Base-by-base conservation (phyloP, 2,113 vertebrate genomes). In the Pteronura brasiliensis region DNA sequence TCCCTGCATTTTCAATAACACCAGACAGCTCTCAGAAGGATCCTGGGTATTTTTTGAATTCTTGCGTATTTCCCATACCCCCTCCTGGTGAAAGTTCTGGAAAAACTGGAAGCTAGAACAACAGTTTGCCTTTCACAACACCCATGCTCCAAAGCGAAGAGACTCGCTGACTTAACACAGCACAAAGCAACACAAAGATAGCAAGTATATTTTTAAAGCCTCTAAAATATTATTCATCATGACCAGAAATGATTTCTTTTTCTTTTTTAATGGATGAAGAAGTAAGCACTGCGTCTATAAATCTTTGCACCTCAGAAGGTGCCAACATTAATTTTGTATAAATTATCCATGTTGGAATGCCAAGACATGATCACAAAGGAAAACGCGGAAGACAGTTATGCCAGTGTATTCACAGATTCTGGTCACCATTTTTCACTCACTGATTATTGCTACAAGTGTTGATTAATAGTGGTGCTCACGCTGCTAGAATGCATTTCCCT, bases 381-480 rank as follows among this genome's bases (percentile, higher is more conserved):
- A 97, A 96, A 67, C 8, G 8, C 47, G 36, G 96, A 14, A 97
- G 97, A 90, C 92, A 98, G 97, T 93, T 98, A 96, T 44, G 98
- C 97, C 97, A 87, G 93, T 93, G 95, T 98, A 95, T 97, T 98
- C 95, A 94, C 97, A 95, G 97, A 98, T 98, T 97, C 98, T 98
- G 98, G 98, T 97, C 98, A 98, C 98, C 97, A 98, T 98, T 99
- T 98, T 98, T 98, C 98, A 98, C 97, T 98, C 97, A 76, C 98
- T 99, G 99, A 99, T 99, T 98, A 99, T 98, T 97, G 92, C 98
- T 98, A 95, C 98, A 98, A 98, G 98, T 98, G 98, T 98, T 99
- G 99, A 99, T 99, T 98, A 99, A 99, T 98, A 98, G 98, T 97
- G 98, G 98, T 92, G 97, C 95, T 99, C 98, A 98, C 36, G 98